phyloP scores from a whole-genome alignment of 2,888 invertebrate genomes.

The Syrista parreyssii region DNA sequence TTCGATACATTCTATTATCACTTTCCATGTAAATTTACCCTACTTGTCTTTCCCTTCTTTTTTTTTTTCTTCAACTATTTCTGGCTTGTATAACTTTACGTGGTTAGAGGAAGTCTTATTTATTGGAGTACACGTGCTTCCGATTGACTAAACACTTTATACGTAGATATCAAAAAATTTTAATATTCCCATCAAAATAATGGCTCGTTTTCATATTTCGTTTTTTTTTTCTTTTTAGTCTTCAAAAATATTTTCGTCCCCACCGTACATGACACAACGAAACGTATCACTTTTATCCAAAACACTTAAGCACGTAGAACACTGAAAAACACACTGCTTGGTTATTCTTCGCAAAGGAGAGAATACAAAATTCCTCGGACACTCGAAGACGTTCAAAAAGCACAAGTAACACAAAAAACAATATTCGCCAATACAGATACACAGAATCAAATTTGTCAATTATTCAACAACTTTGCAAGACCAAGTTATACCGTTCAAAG shows the following conservation, averaged over 20 bases:
- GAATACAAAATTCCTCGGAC: background rate
- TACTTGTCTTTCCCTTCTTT: background rate
- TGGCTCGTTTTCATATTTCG: background rate
- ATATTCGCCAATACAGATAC: background rate
- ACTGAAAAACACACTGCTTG: background rate
- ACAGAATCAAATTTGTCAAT: background rate
- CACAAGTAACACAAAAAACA: background rate
- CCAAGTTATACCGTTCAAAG: background rate
- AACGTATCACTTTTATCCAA: background rate
- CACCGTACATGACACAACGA: background rate
- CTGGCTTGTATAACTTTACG: background rate
- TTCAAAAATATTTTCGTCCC: too few species aligned
- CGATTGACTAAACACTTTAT: background rate
- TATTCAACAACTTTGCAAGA: background rate
- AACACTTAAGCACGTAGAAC: background rate
- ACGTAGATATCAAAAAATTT: background rate
- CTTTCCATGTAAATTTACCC: background rate
- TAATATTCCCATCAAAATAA: background rate
- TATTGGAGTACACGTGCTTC: background rate
- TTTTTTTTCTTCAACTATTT: background rate
- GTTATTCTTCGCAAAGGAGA: background rate
- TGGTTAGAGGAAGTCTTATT: background rate
- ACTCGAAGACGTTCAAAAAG: background rate
- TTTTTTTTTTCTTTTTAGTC: background rate
- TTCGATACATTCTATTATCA: background rate